Evolutionary conservation across 2,888 invertebrate genomes (phyloP).

Genomic region (Trichacis sp.): DNA sequence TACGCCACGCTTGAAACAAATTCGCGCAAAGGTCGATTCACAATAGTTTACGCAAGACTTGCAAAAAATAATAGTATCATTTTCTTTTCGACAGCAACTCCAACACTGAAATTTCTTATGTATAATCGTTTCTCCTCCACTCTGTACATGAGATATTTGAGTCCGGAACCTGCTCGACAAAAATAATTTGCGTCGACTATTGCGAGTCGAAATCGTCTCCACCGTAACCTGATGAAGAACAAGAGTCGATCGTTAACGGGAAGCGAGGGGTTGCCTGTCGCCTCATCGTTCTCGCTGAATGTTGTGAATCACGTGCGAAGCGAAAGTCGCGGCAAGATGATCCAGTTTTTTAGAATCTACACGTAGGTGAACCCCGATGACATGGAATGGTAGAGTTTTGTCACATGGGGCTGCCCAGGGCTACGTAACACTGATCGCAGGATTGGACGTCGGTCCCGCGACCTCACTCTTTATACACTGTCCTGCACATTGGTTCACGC

Average conservation of each 20-base stretch:
- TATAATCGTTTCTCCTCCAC: too few species aligned
- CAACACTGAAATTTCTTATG: too few species aligned
- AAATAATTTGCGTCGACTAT: too few species aligned
- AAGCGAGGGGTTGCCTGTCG: slow-evolving; percentile 28
- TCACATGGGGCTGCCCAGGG: slow-evolving; percentile 68
- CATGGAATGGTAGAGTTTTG: slow-evolving; percentile 64
- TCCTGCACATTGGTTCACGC: slow-evolving; percentile 85
- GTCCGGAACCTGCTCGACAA: too few species aligned
- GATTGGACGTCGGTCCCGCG: slow-evolving; percentile 62
- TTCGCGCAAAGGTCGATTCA: too few species aligned
- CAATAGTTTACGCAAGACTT: too few species aligned
- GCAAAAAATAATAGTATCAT: too few species aligned
- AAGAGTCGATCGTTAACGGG: slow-evolving; percentile 9
- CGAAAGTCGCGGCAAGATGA: slow-evolving; percentile 33
- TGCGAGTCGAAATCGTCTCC: too few species aligned
- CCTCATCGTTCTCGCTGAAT: slow-evolving; percentile 36
- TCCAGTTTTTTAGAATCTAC: slow-evolving; percentile 57
- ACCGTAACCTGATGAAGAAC: not conserved
- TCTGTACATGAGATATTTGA: too few species aligned
- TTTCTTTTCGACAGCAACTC: too few species aligned
- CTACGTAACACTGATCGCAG: slow-evolving; percentile 70
- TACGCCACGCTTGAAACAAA: too few species aligned
- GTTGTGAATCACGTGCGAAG: slow-evolving; percentile 31
- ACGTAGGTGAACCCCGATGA: slow-evolving; percentile 66
- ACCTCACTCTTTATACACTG: slow-evolving; percentile 72